Conservation (phyloP, 2,888 invertebrate genomes). For the Lymantria monacha region DNA sequence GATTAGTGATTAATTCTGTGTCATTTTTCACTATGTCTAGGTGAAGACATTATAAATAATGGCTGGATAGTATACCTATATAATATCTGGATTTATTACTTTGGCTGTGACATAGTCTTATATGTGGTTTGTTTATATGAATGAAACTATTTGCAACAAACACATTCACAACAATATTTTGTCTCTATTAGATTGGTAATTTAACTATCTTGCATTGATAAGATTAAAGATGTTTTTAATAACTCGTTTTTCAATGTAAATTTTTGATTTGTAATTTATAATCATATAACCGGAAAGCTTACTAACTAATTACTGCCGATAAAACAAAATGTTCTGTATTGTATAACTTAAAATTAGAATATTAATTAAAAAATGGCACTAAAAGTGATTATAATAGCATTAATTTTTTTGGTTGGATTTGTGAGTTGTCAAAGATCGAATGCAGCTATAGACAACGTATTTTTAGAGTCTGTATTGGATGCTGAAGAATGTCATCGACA, state of each 20-base stretch:
- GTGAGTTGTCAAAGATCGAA: background rate
- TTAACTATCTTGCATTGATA: background rate
- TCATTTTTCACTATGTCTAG: no score
- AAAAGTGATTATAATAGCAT: background rate
- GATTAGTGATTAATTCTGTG: no score
- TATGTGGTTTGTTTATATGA: no score
- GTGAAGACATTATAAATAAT: no score
- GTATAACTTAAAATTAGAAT: background rate
- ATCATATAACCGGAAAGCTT: background rate
- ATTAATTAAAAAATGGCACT: background rate
- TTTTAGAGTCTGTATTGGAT: slow-evolving; percentile 11
- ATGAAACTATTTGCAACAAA: no score
- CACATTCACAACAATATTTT: no score
- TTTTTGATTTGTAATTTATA: background rate
- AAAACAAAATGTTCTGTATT: background rate
- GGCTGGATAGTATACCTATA: no score
- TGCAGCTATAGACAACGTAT: background rate
- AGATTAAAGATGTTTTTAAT: background rate
- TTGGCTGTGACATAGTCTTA: no score
- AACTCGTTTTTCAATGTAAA: background rate
- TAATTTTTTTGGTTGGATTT: background rate
- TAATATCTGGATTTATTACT: no score
- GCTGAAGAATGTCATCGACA: slow-evolving; percentile 21
- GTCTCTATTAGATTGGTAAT: no score
- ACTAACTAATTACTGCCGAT: background rate